These are phyloP conservation scores for Lysandra bellargus DNA, from an alignment of 2,888 invertebrate species.

Conservation along the genomic window DNA sequence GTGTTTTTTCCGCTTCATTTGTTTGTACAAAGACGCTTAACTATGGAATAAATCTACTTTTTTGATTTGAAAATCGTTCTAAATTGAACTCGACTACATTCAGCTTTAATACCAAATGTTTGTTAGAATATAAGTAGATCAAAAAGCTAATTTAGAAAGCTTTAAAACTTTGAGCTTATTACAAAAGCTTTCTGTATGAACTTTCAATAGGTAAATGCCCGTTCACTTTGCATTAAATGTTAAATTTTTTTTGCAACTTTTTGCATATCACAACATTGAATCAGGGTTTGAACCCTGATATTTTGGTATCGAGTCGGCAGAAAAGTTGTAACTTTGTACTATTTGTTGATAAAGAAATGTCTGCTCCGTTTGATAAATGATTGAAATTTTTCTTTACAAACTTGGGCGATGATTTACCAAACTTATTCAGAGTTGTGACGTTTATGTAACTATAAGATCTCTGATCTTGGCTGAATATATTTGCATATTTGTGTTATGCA, in stretches of 20 bases:
- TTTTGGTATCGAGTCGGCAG: constrained; percentile 30
- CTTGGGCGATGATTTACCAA: constrained; percentile 33
- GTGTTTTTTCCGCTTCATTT: not conserved
- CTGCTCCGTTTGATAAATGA: constrained; percentile 33
- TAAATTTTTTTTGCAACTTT: not conserved
- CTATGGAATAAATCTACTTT: not conserved
- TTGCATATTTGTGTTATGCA: not conserved
- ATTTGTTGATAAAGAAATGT: constrained; percentile 30
- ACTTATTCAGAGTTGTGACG: constrained; percentile 28
- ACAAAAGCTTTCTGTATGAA: not conserved
- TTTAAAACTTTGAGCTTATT: constrained; percentile 5
- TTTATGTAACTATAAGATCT: constrained; percentile 29
- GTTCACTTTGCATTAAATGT: not conserved
- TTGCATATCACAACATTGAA: constrained; percentile 3
- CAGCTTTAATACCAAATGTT: not conserved
- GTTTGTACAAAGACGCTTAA: not conserved
- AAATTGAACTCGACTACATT: not conserved
- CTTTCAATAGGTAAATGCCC: not conserved
- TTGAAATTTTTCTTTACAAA: constrained; percentile 33
- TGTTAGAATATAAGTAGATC: not conserved
- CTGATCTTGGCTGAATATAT: not conserved
- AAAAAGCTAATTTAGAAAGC: constrained; percentile 26
- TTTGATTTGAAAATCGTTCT: not conserved
- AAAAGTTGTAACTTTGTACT: constrained; percentile 32
- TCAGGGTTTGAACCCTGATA: not conserved